Percentiles rank a stretch among this genome's conserved stretches.
Evolutionary conservation across 2,113 vertebrate species (phyloP).

Genomic region (Onychorhynchus coronatus): DNA sequence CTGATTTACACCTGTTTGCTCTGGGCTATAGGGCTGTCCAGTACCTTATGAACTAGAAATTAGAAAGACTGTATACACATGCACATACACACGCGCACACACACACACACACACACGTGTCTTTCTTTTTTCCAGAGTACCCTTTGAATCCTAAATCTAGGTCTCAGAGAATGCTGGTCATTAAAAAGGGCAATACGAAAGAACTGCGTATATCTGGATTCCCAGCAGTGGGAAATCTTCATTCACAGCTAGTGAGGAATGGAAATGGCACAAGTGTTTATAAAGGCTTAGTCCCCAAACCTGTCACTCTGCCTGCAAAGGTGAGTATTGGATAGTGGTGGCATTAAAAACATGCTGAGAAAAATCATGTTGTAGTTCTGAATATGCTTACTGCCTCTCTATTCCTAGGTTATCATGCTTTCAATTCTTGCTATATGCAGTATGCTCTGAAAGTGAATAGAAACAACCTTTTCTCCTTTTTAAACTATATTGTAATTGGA

Average conservation of each 20-base stretch:
- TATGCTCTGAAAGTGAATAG: neutral
- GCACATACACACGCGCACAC: no score
- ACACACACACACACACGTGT: no score
- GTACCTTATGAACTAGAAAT: neutral
- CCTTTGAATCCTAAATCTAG: constrained; percentile 80
- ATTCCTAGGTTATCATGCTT: neutral
- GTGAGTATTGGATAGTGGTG: constrained; percentile 57
- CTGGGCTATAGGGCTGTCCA: neutral
- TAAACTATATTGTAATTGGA: neutral
- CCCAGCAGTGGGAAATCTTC: constrained; percentile 63
- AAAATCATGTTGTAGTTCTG: neutral
- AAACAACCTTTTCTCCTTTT: neutral
- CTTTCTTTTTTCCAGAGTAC: constrained; percentile 69
- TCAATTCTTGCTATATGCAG: neutral
- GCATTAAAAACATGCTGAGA: neutral
- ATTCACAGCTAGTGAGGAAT: constrained; percentile 67
- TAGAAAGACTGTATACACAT: neutral
- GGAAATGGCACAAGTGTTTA: constrained; percentile 70
- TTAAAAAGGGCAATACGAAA: constrained; percentile 79
- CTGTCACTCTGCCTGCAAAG: constrained; percentile 68
- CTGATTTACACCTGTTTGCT: neutral
- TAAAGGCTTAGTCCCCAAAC: constrained; percentile 76
- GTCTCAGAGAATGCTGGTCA: constrained; percentile 79
- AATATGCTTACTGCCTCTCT: neutral
- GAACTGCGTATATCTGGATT: constrained; percentile 75